Evolutionary conservation across 2,113 vertebrate species (phyloP).

Genomic region (Melozone crissalis): DNA sequence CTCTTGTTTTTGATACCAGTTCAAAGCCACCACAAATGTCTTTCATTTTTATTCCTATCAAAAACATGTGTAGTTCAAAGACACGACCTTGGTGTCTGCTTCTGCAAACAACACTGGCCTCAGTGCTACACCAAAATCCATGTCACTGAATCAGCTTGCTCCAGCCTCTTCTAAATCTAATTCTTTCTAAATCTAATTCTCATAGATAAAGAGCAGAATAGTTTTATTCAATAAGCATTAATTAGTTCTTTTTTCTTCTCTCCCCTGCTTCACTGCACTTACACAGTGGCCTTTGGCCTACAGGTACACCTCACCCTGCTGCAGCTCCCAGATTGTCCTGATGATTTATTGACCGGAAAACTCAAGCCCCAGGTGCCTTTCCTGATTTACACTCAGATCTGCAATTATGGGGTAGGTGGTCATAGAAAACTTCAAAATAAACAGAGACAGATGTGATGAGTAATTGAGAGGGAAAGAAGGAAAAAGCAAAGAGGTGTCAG

Average conservation of each 20-base stretch:
- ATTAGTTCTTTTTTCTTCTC: background rate
- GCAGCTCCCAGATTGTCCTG: background rate
- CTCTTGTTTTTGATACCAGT: slow-evolving; percentile 15
- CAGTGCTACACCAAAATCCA: background rate
- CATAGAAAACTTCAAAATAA: background rate
- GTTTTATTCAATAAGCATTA: slow-evolving; percentile 34
- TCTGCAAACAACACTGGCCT: slow-evolving; percentile 6
- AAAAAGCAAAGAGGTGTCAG: background rate
- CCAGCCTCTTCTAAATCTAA: background rate
- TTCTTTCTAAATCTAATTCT: slow-evolving; percentile 36
- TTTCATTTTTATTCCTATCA: slow-evolving; percentile 52
- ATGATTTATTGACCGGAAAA: slow-evolving; percentile 1
- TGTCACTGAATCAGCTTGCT: background rate
- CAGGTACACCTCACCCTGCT: background rate
- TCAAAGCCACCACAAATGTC: slow-evolving; percentile 8
- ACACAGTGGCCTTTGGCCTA: background rate
- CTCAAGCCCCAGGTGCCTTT: background rate
- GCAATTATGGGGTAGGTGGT: background rate
- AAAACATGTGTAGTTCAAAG: slow-evolving; percentile 25
- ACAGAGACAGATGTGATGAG: background rate
- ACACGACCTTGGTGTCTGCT: slow-evolving; percentile 16
- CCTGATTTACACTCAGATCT: background rate
- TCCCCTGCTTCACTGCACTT: background rate
- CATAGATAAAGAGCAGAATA: background rate
- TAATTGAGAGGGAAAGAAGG: background rate